Evolutionary conservation across 2,113 vertebrate species (phyloP).

Genomic region (Aythya baeri): DNA sequence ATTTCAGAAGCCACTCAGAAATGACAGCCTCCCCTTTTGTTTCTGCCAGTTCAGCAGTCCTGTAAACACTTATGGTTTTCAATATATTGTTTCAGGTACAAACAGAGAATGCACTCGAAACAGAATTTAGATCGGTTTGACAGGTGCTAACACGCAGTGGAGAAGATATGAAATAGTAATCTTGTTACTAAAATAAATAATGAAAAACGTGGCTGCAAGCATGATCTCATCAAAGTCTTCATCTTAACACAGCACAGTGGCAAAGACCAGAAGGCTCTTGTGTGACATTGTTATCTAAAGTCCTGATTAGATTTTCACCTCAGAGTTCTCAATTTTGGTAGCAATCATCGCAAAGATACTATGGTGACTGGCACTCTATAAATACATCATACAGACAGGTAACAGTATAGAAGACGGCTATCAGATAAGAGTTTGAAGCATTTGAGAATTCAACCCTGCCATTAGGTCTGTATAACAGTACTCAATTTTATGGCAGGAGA

Average conservation of each 20-base stretch:
- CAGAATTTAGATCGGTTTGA: slow-evolving; percentile 1
- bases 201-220: slow-evolving; percentile 12
- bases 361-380: slow-evolving; percentile 58
- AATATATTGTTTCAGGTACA: not conserved
- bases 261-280: slow-evolving; percentile 55
- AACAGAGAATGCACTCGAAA: slow-evolving; percentile 27
- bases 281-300: slow-evolving; percentile 66
- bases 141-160: not conserved
- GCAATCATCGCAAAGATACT: slow-evolving; percentile 57
- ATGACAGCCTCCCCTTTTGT: not conserved
- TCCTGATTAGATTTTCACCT: slow-evolving; percentile 69
- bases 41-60: not conserved
- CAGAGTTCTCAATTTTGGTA: slow-evolving; percentile 71
- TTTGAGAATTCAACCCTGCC: slow-evolving; percentile 58
- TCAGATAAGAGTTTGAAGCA: slow-evolving; percentile 45
- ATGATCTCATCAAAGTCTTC: slow-evolving; percentile 53
- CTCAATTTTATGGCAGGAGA: slow-evolving; percentile 9
- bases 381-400: slow-evolving; percentile 56
- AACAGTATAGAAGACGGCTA: slow-evolving; percentile 16
- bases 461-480: slow-evolving; percentile 38
- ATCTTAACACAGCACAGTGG: slow-evolving; percentile 19
- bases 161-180: slow-evolving; percentile 32
- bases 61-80: not conserved
- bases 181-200: slow-evolving; percentile 57
- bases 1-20: not conserved